Percentiles rank a stretch among this genome's conserved stretches.
These are phyloP conservation scores for Drosophila imparisetae DNA, from an alignment of 2,888 invertebrate genomes.

Conservation along the genomic window DNA sequence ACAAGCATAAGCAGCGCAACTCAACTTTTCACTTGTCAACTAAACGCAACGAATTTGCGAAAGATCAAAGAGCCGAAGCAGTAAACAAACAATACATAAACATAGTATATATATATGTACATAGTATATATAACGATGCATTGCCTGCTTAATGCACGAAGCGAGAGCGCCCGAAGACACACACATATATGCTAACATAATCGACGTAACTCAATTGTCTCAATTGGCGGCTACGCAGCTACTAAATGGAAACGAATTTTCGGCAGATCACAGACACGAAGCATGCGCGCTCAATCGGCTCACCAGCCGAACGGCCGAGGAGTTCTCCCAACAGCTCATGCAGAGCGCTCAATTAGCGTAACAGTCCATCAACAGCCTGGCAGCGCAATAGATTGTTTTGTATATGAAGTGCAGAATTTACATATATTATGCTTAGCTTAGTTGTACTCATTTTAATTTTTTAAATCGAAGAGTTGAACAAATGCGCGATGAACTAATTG, in stretches of 20 bases:
- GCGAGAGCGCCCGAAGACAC: not conserved
- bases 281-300: not conserved
- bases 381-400: not conserved
- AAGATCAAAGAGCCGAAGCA: too few species aligned
- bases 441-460: constrained; percentile 6
- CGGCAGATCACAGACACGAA: not conserved
- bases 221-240: not conserved
- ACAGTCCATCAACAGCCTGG: not conserved
- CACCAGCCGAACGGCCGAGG: not conserved
- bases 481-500: constrained; percentile 25
- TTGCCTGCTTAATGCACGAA: not conserved
- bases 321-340: not conserved
- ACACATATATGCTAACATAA: not conserved
- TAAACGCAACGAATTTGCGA: too few species aligned
- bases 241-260: not conserved
- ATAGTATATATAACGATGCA: not conserved
- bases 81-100: too few species aligned
- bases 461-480: constrained; percentile 32
- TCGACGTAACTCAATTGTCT: not conserved
- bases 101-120: too few species aligned
- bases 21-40: too few species aligned
- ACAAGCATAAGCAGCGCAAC: too few species aligned
- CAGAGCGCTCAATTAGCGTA: not conserved
- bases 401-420: not conserved
- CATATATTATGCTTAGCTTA: not conserved